Evolutionary conservation across 1,140 invertebrate genomes (phyloP).

Genomic region (Cylas formicarius): DNA sequence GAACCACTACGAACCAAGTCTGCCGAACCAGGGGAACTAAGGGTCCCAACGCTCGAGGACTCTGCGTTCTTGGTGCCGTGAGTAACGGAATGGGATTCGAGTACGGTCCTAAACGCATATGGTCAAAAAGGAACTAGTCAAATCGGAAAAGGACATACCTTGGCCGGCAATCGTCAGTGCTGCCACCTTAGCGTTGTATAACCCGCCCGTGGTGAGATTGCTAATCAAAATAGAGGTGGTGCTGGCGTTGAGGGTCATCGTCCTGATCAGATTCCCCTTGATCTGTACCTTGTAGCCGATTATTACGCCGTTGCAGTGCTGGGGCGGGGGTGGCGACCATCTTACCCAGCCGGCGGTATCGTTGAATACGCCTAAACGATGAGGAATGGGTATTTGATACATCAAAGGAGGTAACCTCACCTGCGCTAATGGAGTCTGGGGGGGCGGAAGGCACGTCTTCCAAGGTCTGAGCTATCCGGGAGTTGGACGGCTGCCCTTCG

Average conservation of each 20-base stretch:
- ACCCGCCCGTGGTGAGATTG: constrained; percentile 61
- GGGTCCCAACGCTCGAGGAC: constrained; percentile 38
- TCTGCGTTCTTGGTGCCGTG: constrained; percentile 35
- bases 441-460: constrained; percentile 73
- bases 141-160: constrained; percentile 29
- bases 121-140: neutral
- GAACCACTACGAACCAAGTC: constrained; percentile 69
- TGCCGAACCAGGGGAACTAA: constrained; percentile 51
- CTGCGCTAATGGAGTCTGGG: constrained; percentile 73
- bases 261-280: constrained; percentile 29
- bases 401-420: constrained; percentile 4
- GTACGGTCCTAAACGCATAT: constrained; percentile 55
- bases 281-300: constrained; percentile 69
- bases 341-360: constrained; percentile 62
- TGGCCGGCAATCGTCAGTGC: constrained; percentile 62
- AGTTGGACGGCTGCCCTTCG: constrained; percentile 75
- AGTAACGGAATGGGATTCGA: constrained; percentile 49
- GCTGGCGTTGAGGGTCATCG: constrained; percentile 58
- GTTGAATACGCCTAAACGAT: constrained; percentile 60
- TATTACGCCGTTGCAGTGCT: constrained; percentile 74
- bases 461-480: constrained; percentile 58
- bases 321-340: constrained; percentile 72
- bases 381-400: neutral
- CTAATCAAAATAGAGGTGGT: constrained; percentile 63
- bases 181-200: constrained; percentile 67